Base-by-base conservation (phyloP, 2,888 invertebrate species). In the Biston betularia region DNA sequence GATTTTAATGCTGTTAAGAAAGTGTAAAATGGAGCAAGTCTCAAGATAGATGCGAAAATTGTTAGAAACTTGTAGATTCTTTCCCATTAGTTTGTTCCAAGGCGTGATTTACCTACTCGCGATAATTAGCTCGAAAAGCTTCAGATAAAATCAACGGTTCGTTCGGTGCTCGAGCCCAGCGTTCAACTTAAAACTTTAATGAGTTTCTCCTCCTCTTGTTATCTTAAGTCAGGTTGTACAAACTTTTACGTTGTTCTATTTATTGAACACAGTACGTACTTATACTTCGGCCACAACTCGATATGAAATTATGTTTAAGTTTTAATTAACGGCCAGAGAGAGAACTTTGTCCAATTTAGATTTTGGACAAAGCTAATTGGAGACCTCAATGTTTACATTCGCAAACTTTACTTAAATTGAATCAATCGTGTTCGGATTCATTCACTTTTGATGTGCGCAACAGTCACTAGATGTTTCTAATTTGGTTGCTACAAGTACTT, bases 131-230 rank as follows among this genome's bases (percentile, higher is more conserved):
- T 77, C 70, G 71, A 76, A 79, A 79, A 82, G 74, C 77, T 79
- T 70, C 76, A 79, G 83, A 73, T 85, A 87, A 85, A 84, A 89
- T 86, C 86, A 86, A 85, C 85, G 79, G 77, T 80, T 77, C 71
- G 76, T 79, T 74, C 78, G 77, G 70, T 74, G 76, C 78, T 73
- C 78, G 77, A 71, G 75, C 76, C 70, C 69, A 71, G 70, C 72
- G 77, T 79, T 76, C 81, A 88, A 85, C 88, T 88, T 89, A 89
- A 90, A 92, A 92, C 87, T 92, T 92, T 87, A 90, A 92, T 90
- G 90, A 92, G 89, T 90, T 90, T 89, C 77, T 80, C 84, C 84
- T 85, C 86, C 79, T 84, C 85, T 88, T 89, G 89, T 89, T 91
- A 89, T 90, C 89, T 87, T 85, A 83, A 85, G 79, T 80, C 80